Evolutionary conservation across 2,888 invertebrate species (phyloP).

Genomic region (Chorisops tibialis): DNA sequence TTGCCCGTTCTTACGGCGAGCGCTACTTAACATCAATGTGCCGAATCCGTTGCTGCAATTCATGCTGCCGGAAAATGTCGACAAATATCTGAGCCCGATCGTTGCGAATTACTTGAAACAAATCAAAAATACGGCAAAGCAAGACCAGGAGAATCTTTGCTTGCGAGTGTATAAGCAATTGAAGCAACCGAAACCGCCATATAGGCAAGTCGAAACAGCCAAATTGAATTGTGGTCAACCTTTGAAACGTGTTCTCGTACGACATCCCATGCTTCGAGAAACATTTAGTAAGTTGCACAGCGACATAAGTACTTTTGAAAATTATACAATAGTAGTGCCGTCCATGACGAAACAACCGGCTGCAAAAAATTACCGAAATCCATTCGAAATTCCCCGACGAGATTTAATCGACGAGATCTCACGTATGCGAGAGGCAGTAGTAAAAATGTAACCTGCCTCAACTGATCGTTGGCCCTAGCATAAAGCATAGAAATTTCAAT

Average conservation of each 20-base stretch:
- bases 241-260: slow-evolving; percentile 74
- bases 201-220: slow-evolving; percentile 68
- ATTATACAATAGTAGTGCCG: slow-evolving; percentile 73
- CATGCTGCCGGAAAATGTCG: slow-evolving; percentile 86
- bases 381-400: slow-evolving; percentile 89
- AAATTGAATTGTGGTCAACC: slow-evolving; percentile 68
- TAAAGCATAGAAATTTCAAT: no score
- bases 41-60: slow-evolving; percentile 77
- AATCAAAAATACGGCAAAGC: slow-evolving; percentile 89
- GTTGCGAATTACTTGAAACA: slow-evolving; percentile 93
- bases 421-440: slow-evolving; percentile 91
- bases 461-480: no score
- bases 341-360: slow-evolving; percentile 56
- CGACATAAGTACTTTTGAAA: slow-evolving; percentile 82
- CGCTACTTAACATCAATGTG: slow-evolving; percentile 87
- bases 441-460: no score
- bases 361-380: slow-evolving; percentile 78
- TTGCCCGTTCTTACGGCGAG: slow-evolving; percentile 81
- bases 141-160: slow-evolving; percentile 84
- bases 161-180: slow-evolving; percentile 54
- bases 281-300: slow-evolving; percentile 79
- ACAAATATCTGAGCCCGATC: slow-evolving; percentile 88
- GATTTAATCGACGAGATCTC: slow-evolving; percentile 89
- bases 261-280: slow-evolving; percentile 77
- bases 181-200: slow-evolving; percentile 51